Percentiles rank a stretch among this genome's conserved stretches.
phyloP scores from a whole-genome alignment of 2,113 vertebrate genomes.

The Hippocampus comes region DNA sequence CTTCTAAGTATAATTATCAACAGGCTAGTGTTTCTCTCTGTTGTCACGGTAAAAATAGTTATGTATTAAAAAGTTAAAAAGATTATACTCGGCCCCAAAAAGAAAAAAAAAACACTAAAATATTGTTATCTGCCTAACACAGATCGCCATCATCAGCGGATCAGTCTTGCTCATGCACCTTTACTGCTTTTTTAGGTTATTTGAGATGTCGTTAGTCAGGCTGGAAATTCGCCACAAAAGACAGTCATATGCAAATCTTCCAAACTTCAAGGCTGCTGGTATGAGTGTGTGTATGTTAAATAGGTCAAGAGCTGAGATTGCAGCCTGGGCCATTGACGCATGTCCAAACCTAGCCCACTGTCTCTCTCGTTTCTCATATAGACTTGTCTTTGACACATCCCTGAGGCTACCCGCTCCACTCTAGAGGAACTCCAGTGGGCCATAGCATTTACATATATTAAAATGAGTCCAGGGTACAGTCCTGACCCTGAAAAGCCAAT shows the following conservation, averaged over 20 bases:
- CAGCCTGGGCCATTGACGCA: conserved; percentile 48
- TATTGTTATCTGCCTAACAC: too few relatives aligned
- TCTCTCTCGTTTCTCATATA: conserved; percentile 33
- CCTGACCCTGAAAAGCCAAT: conserved; percentile 38
- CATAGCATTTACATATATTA: conserved; percentile 72
- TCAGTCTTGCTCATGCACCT: too few relatives aligned
- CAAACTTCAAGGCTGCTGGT: conserved; percentile 13
- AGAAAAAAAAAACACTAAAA: too few relatives aligned
- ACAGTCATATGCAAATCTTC: conserved; percentile 48
- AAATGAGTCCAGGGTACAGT: conserved; percentile 64
- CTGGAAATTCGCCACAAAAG: not conserved
- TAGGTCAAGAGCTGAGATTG: conserved; percentile 40
- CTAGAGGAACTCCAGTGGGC: conserved; percentile 58
- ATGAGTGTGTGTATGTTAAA: conserved; percentile 23
- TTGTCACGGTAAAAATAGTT: too few relatives aligned
- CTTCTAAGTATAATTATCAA: too few relatives aligned
- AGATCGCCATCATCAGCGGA: too few relatives aligned
- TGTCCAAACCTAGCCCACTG: conserved; percentile 59
- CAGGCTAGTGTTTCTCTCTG: too few relatives aligned
- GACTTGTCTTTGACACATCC: conserved; percentile 59
- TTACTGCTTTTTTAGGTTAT: too few relatives aligned
- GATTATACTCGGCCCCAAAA: too few relatives aligned
- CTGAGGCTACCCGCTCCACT: conserved; percentile 48
- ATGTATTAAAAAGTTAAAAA: too few relatives aligned
- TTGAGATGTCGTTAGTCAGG: too few relatives aligned